Evolutionary conservation across 2,888 invertebrate genomes (phyloP).

Genomic region (Nomada fucata): DNA sequence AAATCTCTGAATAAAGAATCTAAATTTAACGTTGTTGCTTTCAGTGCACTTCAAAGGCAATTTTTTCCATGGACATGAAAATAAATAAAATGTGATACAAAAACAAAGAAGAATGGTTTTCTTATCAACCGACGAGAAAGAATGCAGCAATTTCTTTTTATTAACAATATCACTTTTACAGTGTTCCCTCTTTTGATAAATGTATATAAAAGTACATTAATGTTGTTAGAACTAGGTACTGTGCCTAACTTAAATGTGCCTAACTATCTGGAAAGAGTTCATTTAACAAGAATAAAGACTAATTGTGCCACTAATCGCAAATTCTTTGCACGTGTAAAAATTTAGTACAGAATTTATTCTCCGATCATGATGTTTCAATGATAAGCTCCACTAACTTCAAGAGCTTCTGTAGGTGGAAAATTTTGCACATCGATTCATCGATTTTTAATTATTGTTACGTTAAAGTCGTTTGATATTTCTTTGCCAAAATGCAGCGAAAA

Average conservation of each 20-base stretch:
- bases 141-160: constrained; percentile 52
- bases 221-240: constrained; percentile 34
- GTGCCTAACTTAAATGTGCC: constrained; percentile 29
- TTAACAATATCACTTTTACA: constrained; percentile 58
- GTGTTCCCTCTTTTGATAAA: constrained; percentile 31
- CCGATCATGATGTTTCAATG: neutral
- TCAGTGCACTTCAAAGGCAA: constrained; percentile 64
- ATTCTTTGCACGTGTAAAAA: constrained; percentile 32
- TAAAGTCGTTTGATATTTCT: neutral
- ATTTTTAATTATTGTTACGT: constrained; percentile 14
- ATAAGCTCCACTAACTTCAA: neutral
- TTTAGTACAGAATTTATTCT: no score
- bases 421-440: neutral
- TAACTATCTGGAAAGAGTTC: constrained; percentile 11
- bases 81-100: neutral
- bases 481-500: constrained; percentile 18
- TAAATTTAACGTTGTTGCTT: constrained; percentile 24
- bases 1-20: constrained; percentile 24
- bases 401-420: neutral
- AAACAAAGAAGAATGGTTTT: neutral
- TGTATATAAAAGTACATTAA: constrained; percentile 53
- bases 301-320: constrained; percentile 9
- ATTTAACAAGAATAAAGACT: constrained; percentile 11
- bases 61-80: neutral
- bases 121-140: neutral